These are phyloP conservation scores for Gastracanthus pulcherrimus DNA, from an alignment of 2,888 invertebrate species.

Conservation along the genomic window DNA sequence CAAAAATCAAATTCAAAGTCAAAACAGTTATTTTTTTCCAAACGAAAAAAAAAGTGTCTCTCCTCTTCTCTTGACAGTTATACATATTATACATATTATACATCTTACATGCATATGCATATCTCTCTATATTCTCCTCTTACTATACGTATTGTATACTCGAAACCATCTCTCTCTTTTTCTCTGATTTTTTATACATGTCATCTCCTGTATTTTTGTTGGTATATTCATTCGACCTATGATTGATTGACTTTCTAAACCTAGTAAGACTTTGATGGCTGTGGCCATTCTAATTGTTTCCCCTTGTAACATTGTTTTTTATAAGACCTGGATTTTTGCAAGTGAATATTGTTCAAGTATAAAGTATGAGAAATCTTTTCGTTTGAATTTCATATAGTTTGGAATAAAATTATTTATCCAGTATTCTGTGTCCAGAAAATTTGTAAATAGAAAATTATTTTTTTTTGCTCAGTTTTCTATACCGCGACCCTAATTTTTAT, in stretches of 20 bases:
- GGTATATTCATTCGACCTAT: neutral
- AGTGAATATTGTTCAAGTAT: neutral
- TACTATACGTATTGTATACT: constrained; percentile 9
- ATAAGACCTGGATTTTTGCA: neutral
- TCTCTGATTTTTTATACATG: constrained; percentile 34
- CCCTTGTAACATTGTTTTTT: constrained; percentile 3
- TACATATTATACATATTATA: constrained; percentile 34
- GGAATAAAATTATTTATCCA: neutral
- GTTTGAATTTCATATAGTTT: neutral
- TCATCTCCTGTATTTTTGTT: constrained; percentile 33
- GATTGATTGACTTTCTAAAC: constrained; percentile 5
- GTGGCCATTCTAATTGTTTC: neutral
- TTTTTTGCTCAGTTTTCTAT: neutral
- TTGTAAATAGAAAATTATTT: neutral
- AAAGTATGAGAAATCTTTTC: neutral
- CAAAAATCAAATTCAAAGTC: neutral
- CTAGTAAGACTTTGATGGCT: constrained; percentile 19
- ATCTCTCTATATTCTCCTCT: constrained; percentile 4
- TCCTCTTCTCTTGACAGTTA: constrained; percentile 41
- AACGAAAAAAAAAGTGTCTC: constrained; percentile 27
- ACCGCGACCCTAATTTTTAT: neutral
- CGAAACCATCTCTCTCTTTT: constrained; percentile 21
- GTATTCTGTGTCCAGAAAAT: neutral
- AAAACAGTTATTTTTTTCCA: constrained; percentile 13
- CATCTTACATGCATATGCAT: constrained; percentile 24